Evolutionary conservation across 2,113 vertebrate species (phyloP).

Genomic region (Thomomys bottae): DNA sequence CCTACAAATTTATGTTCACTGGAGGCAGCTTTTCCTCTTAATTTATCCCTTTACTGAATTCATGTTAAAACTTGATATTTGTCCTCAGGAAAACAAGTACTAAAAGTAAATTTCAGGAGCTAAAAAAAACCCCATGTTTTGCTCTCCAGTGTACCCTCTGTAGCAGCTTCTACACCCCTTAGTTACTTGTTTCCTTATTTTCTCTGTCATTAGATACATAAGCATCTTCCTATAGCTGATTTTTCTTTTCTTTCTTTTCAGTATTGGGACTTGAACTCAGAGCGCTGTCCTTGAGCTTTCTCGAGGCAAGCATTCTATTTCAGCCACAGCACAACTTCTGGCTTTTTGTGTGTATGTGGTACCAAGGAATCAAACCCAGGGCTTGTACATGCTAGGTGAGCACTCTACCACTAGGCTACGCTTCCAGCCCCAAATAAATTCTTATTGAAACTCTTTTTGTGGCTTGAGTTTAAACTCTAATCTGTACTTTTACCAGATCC

Average conservation of each 20-base stretch:
- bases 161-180: not conserved
- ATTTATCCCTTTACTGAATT: not conserved
- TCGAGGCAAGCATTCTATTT: too few relatives aligned
- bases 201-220: not conserved
- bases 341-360: too few relatives aligned
- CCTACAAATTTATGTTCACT: not conserved
- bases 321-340: too few relatives aligned
- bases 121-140: not conserved
- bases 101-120: not conserved
- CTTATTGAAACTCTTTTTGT: not conserved
- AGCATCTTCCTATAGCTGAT: conserved; percentile 10
- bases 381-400: not conserved
- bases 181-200: not conserved
- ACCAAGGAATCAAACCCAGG: too few relatives aligned
- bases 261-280: too few relatives aligned
- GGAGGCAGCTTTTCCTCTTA: not conserved
- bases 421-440: not conserved
- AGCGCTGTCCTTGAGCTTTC: too few relatives aligned
- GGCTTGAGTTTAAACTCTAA: conserved; percentile 1
- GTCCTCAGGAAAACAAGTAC: not conserved
- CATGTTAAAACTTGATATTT: conserved; percentile 23
- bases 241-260: not conserved
- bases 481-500: not conserved
- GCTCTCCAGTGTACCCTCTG: not conserved
- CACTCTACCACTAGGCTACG: not conserved